phyloP scores from a whole-genome alignment of 2,797 vertebrate species.

The Onychomys torridus region DNA sequence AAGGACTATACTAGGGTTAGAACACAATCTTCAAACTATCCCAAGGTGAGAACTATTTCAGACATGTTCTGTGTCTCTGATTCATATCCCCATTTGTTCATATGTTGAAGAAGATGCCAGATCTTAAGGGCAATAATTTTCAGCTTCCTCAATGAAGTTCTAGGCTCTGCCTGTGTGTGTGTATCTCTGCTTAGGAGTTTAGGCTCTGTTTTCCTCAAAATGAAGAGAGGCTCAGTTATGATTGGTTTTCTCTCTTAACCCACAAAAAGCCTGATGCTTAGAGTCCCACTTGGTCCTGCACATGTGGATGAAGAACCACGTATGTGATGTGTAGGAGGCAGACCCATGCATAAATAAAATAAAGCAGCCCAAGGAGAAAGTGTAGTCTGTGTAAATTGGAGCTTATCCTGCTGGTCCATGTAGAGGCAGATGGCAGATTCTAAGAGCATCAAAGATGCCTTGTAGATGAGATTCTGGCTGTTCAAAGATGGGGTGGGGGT shows the following conservation, averaged over 20 bases:
- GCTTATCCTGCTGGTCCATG: background rate
- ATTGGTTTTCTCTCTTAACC: background rate
- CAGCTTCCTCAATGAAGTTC: background rate
- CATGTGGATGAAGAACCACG: background rate
- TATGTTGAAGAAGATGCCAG: background rate
- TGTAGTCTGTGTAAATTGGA: background rate
- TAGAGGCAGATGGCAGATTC: background rate
- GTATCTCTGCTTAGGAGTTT: background rate
- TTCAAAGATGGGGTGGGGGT: too few species aligned
- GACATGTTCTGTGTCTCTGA: background rate
- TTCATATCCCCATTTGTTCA: background rate
- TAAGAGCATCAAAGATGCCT: background rate
- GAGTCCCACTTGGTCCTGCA: fast-evolving
- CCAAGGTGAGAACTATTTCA: background rate
- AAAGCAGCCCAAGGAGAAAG: background rate
- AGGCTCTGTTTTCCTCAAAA: background rate
- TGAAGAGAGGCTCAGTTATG: background rate
- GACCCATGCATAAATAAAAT: background rate
- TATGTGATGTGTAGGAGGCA: background rate
- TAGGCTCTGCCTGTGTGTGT: background rate
- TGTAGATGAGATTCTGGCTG: background rate
- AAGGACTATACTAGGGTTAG: background rate
- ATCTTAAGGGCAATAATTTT: background rate
- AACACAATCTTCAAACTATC: background rate
- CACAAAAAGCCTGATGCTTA: background rate